Evolutionary conservation across 2,888 invertebrate genomes (phyloP), one percentile per base, ranked within the genome.

Genomic region (Xestia rhomboidea): DNA sequence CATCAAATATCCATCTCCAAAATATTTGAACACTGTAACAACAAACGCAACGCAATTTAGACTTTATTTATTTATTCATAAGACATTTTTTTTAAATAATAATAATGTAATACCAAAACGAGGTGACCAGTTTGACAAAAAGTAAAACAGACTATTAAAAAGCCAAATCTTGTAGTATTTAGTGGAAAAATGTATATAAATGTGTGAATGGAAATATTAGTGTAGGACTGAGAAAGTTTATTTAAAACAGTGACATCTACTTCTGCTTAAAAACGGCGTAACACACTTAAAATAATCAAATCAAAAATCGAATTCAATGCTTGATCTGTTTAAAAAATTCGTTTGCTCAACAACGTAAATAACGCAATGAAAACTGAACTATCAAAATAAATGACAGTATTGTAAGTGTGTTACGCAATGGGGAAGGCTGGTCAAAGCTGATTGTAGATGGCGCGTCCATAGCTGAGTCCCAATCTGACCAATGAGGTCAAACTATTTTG

Each of bases 101-200:
- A 77, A 77, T 68, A 77, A 84, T 92, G 90, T 90, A 92, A 94
- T 94, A 95, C 95, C 95, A 95, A 95, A 95, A 91, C 89, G 90
- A 90, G 93, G 92, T 92, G 94, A 95, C 93, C 94, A 95, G 94
- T 95, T 92, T 88, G 85, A 90, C 88, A 90, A 89, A 88, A 90
- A 89, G 86, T 90, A 81, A 70, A 63, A 75, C 87, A 86, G 85
- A 86, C 82, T 85, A 88, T 79, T 72, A 74, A 88, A 74, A 88
- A 89, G 88, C 89, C 88, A 88, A 88, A 89, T 85, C 86, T 87
- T 85, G 64, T 89, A 87, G 83, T 79, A 62, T 79, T 83, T 86
- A 85, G 86, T 89, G 88, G 87, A 88, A 85, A 87, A 88, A 88
- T 89, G 89, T 89, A 89, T 81, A 85, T 87, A 88, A 73, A 81